phyloP scores from a whole-genome alignment of 35 echinoderm and acorn worm species.

The Ophioderma brevispina region DNA sequence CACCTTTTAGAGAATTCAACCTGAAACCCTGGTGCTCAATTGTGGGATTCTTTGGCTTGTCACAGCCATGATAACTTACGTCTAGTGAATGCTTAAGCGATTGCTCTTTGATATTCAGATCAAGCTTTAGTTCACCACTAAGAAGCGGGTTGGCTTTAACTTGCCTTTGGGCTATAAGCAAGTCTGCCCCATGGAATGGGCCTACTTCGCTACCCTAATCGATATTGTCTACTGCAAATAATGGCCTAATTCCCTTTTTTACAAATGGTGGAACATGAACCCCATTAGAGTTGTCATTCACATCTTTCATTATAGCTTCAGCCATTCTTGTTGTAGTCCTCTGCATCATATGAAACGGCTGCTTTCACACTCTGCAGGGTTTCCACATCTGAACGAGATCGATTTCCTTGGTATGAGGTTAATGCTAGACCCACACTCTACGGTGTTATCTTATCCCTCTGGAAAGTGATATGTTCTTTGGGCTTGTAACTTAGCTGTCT shows the following conservation, averaged over 20 bases:
- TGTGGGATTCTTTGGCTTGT: background rate
- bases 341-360: slow-evolving; percentile 10
- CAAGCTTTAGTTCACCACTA: background rate
- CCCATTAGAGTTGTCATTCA: background rate
- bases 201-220: background rate
- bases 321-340: background rate
- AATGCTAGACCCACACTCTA: background rate
- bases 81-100: background rate
- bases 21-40: background rate
- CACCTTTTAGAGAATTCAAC: background rate
- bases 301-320: background rate
- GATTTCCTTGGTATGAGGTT: background rate
- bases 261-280: slow-evolving; percentile 18
- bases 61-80: background rate
- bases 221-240: slow-evolving; percentile 15
- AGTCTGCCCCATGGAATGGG: slow-evolving; percentile 2
- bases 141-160: background rate
- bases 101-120: background rate
- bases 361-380: background rate
- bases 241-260: slow-evolving; percentile 12
- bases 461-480: background rate
- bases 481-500: background rate
- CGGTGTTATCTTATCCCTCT: background rate
- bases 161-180: background rate
- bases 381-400: background rate